Evolutionary conservation across 2,888 invertebrate species (phyloP), one percentile per base, ranked within the genome.

Genomic region (Calephelis perditalis): DNA sequence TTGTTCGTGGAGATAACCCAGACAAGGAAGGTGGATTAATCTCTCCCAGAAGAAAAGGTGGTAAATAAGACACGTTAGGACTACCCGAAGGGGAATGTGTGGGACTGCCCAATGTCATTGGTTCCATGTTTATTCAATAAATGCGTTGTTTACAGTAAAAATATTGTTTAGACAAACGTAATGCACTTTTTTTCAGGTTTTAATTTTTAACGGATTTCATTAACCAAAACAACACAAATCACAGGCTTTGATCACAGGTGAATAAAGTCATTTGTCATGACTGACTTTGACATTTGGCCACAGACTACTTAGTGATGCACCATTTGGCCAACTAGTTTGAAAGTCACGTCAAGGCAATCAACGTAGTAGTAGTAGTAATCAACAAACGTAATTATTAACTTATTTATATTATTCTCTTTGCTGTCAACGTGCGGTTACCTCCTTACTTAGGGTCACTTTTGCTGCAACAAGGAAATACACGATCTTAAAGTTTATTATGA

Each of bases 61-160:
- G 96, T 71, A 96, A 88, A 84, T 94, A 96, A 56, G 93, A 93
- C 45, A 94, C 93, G 72, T 92, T 92, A 46, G 92, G 89, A 67
- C 92, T 93, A 36, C 94, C 92, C 15, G 93, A 92, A 37, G 95
- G 94, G 68, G 94, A 94, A 71, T 94, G 94, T 58, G 94, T 92
- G 2, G 96, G 94, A 78, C 96, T 96, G 65, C 96, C 96, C 68
- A 96, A 84, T 60, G 94, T 92, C 96, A 96, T 96, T 58, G 96
- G 96, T 80, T 96, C 96, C 96, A 96, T 96, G 80, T 82, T 79
- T 61, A 47, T 10, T 46, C 36, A 47, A 47, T 55, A 46, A 56
- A 57, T 56, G 61, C 40, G 26, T 43, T 58, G 6, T 1, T 35
- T 9, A 46, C 8, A 58, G 7, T 43, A 4, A 26, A 52, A 6